Base-by-base conservation (phyloP, 2,113 vertebrate species). In the Anhinga rufa region DNA sequence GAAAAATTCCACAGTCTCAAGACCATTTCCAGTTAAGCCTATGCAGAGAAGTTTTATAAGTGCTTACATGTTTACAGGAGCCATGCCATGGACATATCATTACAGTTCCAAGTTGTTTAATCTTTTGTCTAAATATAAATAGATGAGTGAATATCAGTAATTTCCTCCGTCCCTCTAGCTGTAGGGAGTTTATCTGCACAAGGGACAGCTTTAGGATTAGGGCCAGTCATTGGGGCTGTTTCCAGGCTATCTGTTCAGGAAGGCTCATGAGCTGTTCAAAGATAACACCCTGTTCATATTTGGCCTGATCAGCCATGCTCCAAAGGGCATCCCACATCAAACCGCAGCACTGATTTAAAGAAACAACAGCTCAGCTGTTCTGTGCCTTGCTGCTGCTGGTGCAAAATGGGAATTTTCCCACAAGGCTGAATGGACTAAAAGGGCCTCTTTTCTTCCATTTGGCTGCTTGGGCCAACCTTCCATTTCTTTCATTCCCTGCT, bases 71-170 rank as follows among this genome's bases (percentile, higher is more conserved):
- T 54, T 82, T 77, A 81, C 81, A 91, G 83, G 65, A 93, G 61
- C 65, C 6, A 3, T 0, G 2, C 80, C 83, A 77, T 2, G 81
- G 94, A 80, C 86, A 36, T 49, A 46, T 78, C 70, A 44, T 36
- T 86, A 60, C 88, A 80, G 86, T 40, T 93, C 86, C 89, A 97
- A 97, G 92, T 42, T 72, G 62, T 82, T 96, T 96, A 94, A 97
- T 97, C 95, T 97, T 86, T 76, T 91, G 90, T 91, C 96, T 97
- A 92, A 95, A 95, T 97, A 97, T 95, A 96, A 95, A 97, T 91
- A 97, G 92, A 95, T 89, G 95, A 97, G 92, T 87, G 95, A 97
- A 85, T 82, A 97, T 95, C 96, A 97, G 96, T 58, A 92, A 97
- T 96, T 96, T 97, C 94, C 86, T 93, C 91, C 0, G 1, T 61